phyloP scores from a whole-genome alignment of 2,113 vertebrate species.

The Redunca redunca region DNA sequence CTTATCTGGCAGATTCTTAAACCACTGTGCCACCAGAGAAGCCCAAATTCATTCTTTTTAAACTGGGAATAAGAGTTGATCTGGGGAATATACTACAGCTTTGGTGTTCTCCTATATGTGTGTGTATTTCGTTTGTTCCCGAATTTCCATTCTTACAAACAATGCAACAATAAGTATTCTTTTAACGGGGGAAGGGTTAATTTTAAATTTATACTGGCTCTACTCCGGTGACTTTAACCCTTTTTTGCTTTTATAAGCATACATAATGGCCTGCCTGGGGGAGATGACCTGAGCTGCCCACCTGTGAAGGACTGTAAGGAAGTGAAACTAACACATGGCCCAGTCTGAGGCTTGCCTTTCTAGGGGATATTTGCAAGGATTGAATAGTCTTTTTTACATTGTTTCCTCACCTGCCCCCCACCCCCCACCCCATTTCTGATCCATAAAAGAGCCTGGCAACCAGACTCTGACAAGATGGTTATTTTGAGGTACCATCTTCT shows the following conservation, averaged over 20 bases:
- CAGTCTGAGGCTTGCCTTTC: not conserved
- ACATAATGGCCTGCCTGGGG: not conserved
- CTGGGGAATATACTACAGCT: not conserved
- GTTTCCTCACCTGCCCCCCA: not conserved
- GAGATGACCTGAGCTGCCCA: not conserved
- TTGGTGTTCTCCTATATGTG: not conserved
- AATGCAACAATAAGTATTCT: not conserved
- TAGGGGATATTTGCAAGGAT: not conserved
- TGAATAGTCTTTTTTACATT: not conserved
- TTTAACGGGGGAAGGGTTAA: accelerated
- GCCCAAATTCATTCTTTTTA: not conserved
- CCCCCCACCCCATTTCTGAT: not conserved
- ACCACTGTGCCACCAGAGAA: not conserved
- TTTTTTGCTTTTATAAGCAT: not conserved
- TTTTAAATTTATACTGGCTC: not conserved
- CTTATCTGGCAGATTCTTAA: not conserved
- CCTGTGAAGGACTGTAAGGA: not conserved
- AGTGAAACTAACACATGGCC: not conserved
- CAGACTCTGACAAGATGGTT: not conserved
- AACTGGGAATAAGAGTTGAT: not conserved
- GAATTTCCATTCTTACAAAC: not conserved
- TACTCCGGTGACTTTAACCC: not conserved
- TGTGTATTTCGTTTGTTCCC: not conserved
- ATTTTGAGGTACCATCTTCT: not conserved
- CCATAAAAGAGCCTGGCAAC: not conserved